Evolutionary conservation across 2,888 invertebrate species (phyloP).

Genomic region (Mythimna ferrago): DNA sequence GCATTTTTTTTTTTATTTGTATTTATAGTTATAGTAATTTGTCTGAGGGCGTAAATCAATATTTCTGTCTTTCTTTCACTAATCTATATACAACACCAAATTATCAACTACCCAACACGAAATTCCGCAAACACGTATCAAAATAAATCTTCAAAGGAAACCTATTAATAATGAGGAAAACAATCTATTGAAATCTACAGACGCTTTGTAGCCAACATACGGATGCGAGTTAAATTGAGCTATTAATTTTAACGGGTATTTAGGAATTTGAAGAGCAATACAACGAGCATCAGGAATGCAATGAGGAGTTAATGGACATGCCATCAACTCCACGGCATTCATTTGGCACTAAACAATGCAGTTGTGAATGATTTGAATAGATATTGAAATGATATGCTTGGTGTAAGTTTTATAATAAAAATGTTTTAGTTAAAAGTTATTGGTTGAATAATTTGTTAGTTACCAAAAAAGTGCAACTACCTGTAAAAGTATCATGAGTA

Average conservation of each 20-base stretch:
- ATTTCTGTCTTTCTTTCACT: too few species aligned
- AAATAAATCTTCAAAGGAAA: slow-evolving; percentile 47
- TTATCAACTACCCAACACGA: slow-evolving; percentile 7
- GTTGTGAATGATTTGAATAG: slow-evolving; percentile 34
- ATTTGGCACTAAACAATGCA: slow-evolving; percentile 65
- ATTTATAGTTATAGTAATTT: too few species aligned
- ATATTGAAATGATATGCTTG: slow-evolving; percentile 20
- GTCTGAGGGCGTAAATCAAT: too few species aligned
- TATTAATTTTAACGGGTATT: slow-evolving; percentile 79
- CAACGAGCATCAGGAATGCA: slow-evolving; percentile 69
- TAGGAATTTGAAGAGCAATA: slow-evolving; percentile 76
- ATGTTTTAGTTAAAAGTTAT: not conserved
- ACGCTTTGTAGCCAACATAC: slow-evolving; percentile 53
- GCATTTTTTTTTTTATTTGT: too few species aligned
- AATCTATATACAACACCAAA: slow-evolving; percentile 15
- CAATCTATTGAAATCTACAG: slow-evolving; percentile 55
- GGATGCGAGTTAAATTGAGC: slow-evolving; percentile 71
- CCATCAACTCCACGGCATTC: slow-evolving; percentile 71
- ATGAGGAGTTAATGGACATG: slow-evolving; percentile 71
- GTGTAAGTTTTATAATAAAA: not conserved
- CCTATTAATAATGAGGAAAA: slow-evolving; percentile 42
- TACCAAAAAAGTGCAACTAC: not conserved
- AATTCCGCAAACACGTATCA: slow-evolving; percentile 24
- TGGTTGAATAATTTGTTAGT: too few species aligned
- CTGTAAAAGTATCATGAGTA: not conserved